phyloP scores from a whole-genome alignment of 2,888 invertebrate genomes.

The Lithophane ornitopus region DNA sequence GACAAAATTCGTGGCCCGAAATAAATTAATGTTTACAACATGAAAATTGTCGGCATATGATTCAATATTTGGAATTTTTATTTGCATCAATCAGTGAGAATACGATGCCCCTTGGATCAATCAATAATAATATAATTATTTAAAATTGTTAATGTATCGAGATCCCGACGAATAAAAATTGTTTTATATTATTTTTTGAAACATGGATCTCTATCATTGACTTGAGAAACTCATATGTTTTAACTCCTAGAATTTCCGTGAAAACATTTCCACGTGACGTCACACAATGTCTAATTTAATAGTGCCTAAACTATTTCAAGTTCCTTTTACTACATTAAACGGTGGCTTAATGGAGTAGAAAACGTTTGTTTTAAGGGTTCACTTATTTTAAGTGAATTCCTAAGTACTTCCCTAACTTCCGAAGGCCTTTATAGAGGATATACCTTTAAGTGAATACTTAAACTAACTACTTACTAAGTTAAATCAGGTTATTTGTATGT shows the following conservation, averaged over 20 bases:
- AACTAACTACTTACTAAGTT: conserved; percentile 42
- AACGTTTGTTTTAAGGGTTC: conserved; percentile 57
- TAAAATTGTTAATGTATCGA: not conserved
- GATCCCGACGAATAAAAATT: not conserved
- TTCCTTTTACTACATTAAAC: conserved; percentile 58
- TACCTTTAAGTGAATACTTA: conserved; percentile 34
- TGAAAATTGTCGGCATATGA: not conserved
- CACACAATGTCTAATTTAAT: conserved; percentile 43
- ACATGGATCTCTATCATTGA: not conserved
- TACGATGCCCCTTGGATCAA: not conserved
- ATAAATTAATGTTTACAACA: conserved; percentile 5
- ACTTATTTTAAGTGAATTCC: conserved; percentile 59
- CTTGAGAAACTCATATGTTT: too few species aligned
- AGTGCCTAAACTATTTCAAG: conserved; percentile 47
- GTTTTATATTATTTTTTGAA: too few species aligned
- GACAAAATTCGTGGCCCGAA: not conserved
- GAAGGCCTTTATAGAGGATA: conserved; percentile 40
- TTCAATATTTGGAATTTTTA: not conserved
- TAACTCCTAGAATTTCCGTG: not conserved
- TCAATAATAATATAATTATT: not conserved
- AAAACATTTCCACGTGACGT: not conserved
- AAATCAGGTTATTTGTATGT: conserved; percentile 11
- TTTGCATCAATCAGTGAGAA: not conserved
- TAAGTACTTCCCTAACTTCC: conserved; percentile 46
- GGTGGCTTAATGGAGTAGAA: conserved; percentile 54